Percentiles rank a stretch among this genome's conserved stretches.
Conservation (phyloP, 1,140 invertebrate genomes). For the Ectropis grisescens region DNA sequence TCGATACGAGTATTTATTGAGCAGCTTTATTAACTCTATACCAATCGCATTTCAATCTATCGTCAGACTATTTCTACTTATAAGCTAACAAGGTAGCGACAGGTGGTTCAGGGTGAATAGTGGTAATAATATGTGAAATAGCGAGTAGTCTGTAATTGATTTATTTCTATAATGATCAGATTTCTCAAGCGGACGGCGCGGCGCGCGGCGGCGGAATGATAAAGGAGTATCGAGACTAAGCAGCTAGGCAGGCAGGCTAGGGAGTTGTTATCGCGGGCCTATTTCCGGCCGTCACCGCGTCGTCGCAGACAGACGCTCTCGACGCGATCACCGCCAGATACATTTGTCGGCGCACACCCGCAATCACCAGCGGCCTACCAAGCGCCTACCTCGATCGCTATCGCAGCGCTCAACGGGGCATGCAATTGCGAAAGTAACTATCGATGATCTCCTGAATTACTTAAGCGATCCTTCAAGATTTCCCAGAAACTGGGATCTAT, state of each 20-base stretch:
- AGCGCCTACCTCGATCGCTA: conserved; percentile 37
- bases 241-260: conserved; percentile 20
- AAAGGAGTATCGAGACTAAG: conserved; percentile 40
- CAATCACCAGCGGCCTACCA: conserved; percentile 14
- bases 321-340: conserved; percentile 52
- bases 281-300: conserved; percentile 60
- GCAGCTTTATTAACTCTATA: no score
- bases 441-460: conserved; percentile 51
- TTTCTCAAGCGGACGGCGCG: conserved; percentile 30
- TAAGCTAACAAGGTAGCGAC: no score
- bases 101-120: no score
- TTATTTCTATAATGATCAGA: conserved; percentile 56
- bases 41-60: no score
- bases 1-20: no score
- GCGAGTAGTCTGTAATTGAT: conserved; percentile 31
- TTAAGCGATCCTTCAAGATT: conserved; percentile 18
- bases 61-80: no score
- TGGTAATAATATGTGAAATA: no score
- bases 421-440: conserved; percentile 32
- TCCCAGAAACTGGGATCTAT: no score
- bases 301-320: conserved; percentile 26
- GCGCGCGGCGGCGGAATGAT: conserved; percentile 42
- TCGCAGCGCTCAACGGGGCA: conserved; percentile 33
- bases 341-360: conserved; percentile 59
- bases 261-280: conserved; percentile 57